Evolutionary conservation across 2,113 vertebrate genomes (phyloP), one percentile per base, ranked within the genome.

Genomic region (Struthidea cinerea): DNA sequence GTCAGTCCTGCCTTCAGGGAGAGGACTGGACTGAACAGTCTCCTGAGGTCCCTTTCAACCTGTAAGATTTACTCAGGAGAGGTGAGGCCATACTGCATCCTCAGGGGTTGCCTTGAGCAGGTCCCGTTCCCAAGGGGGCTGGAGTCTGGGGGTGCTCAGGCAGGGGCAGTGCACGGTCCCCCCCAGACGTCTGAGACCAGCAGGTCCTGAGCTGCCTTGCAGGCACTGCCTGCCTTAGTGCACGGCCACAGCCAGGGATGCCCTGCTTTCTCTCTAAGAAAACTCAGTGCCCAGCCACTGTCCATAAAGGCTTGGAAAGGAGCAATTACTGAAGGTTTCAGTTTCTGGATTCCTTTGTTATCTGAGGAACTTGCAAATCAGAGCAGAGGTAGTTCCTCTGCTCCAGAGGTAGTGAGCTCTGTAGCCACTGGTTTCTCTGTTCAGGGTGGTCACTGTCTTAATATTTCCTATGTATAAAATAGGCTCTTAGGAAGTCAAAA

Each of bases 291-390:
- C 63, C 49, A 64, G n/a, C 42, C 46, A 26, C 67, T 80, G 59
- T 52, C 84, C 50, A 6, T 69, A 79, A 82, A 89, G 50, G 22
- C 74, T 89, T 95, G 95, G 92, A 94, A 70, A 69, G 16, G 60
- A 88, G 56, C 90, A 59, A 57, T 86, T 68, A 44, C 65, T 7
- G 2, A 80, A 76, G 63, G 78, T 92, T 92, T 93, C 13, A 6
- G 85, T 91, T 92, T 70, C 81, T 80, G 67, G 27, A 55, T 87
- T 92, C 59, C 11, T 39, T 81, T 86, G n/a, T 61, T 69, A 44
- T 84, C 53, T 1, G 5, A 79, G 47, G 35, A 65, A 84, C 86
- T 87, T 69, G 81, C 28, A 46, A 42, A 76, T 53, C 32, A n/a
- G 60, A 75, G 53, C 57, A 84, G 63, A 61, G n/a, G n/a, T n/a